These are phyloP conservation scores for Cerastoderma edule DNA, from an alignment of 2,888 invertebrate species.

Conservation along the genomic window DNA sequence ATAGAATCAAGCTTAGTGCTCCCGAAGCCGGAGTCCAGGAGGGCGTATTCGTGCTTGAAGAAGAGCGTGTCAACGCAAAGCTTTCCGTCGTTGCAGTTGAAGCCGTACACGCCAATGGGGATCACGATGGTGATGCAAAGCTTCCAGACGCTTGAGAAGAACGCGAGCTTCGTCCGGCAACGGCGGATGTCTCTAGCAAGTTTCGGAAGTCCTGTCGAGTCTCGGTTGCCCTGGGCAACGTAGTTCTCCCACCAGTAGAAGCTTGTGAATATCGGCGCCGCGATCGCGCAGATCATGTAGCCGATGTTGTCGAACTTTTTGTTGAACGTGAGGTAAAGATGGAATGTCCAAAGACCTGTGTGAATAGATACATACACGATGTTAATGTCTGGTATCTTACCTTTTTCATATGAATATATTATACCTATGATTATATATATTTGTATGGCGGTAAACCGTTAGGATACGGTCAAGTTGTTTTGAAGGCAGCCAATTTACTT, in stretches of 20 bases:
- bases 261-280: constrained; percentile 87
- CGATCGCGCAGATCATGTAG: constrained; percentile 90
- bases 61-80: constrained; percentile 62
- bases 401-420: too few relatives aligned
- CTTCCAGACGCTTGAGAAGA: constrained; percentile 65
- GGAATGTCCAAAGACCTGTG: constrained; percentile 49
- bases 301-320: background rate
- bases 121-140: constrained; percentile 64
- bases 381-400: too few relatives aligned
- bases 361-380: too few relatives aligned
- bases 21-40: constrained; percentile 42
- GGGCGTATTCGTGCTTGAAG: constrained; percentile 35
- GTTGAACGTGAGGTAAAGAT: constrained; percentile 28
- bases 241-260: constrained; percentile 99
- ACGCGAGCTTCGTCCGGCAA: constrained; percentile 56
- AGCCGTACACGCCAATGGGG: constrained; percentile 61
- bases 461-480: too few relatives aligned
- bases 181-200: constrained; percentile 54
- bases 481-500: too few relatives aligned
- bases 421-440: too few relatives aligned
- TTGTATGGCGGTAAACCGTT: too few relatives aligned
- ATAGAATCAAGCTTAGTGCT: constrained; percentile 41
- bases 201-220: constrained; percentile 48
- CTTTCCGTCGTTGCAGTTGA: constrained; percentile 45
- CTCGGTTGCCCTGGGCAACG: constrained; percentile 84